These are phyloP conservation scores for Phalera bucephala DNA, from an alignment of 2,888 invertebrate genomes.

Conservation along the genomic window DNA sequence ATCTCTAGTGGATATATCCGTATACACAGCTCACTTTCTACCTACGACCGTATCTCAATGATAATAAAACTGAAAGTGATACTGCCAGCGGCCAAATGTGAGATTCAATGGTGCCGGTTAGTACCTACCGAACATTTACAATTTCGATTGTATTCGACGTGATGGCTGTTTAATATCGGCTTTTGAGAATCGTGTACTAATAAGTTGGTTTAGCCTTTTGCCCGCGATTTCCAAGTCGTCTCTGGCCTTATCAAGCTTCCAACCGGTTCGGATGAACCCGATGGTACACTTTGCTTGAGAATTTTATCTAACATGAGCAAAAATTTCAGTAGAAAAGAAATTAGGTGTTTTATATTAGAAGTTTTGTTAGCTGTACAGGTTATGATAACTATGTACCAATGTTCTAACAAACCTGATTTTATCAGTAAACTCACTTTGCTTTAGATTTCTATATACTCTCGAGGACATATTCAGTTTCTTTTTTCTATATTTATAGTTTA, in stretches of 20 bases:
- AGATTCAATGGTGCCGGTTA: slow-evolving; percentile 10
- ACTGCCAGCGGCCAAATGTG: slow-evolving; percentile 30
- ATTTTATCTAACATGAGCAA: too few relatives aligned
- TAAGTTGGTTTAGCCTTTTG: background rate
- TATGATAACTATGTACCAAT: too few relatives aligned
- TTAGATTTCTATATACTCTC: too few relatives aligned
- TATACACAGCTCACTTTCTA: slow-evolving; percentile 52
- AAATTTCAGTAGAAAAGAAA: too few relatives aligned
- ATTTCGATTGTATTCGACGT: background rate
- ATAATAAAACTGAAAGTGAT: slow-evolving; percentile 47
- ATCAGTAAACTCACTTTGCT: too few relatives aligned
- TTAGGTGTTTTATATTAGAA: too few relatives aligned
- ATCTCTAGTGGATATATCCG: slow-evolving; percentile 45
- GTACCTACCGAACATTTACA: background rate
- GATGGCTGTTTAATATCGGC: slow-evolving; percentile 1
- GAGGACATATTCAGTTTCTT: too few relatives aligned
- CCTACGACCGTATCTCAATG: slow-evolving; percentile 34
- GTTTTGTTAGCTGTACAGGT: too few relatives aligned
- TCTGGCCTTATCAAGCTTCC: background rate
- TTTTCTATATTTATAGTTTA: too few relatives aligned
- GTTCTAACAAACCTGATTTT: too few relatives aligned
- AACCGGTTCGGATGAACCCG: background rate
- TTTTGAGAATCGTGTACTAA: background rate
- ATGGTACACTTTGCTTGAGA: background rate
- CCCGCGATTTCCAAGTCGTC: background rate